Evolutionary conservation across 2,888 invertebrate genomes (phyloP).

Genomic region (Laspeyria flexula): DNA sequence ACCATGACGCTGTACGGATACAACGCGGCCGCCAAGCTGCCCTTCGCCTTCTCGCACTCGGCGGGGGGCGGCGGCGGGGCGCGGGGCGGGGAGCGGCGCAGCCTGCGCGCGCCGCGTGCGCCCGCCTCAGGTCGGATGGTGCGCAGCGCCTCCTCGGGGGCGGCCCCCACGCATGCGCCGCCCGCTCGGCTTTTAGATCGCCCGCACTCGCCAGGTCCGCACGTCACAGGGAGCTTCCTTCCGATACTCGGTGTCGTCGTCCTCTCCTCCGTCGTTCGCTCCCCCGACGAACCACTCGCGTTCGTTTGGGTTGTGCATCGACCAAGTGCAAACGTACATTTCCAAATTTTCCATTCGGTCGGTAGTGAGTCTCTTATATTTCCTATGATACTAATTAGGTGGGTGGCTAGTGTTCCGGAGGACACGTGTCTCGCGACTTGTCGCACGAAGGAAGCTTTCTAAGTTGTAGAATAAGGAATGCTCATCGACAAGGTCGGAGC

Average conservation of each 20-base stretch:
- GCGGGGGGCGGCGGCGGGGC: constrained; percentile 49
- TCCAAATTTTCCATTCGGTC: too few species aligned
- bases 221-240: constrained; percentile 51
- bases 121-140: constrained; percentile 78
- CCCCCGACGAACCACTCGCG: not conserved
- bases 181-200: constrained; percentile 69
- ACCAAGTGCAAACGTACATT: too few species aligned
- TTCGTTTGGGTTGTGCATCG: too few species aligned
- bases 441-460: constrained; percentile 52
- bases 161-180: constrained; percentile 74
- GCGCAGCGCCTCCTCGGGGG: constrained; percentile 83
- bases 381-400: not conserved
- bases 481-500: constrained; percentile 29
- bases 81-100: constrained; percentile 57
- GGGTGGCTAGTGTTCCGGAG: not conserved
- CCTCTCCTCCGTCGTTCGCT: not conserved
- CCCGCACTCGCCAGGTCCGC: constrained; percentile 75
- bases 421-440: not conserved
- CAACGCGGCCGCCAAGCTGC: constrained; percentile 81
- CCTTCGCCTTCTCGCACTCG: constrained; percentile 81
- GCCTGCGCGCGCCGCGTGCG: constrained; percentile 61
- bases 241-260: not conserved
- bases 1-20: constrained; percentile 83
- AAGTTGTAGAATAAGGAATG: constrained; percentile 34
- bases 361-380: not conserved